Conservation (phyloP, 2,797 vertebrate species). For the Rhinella marina region DNA sequence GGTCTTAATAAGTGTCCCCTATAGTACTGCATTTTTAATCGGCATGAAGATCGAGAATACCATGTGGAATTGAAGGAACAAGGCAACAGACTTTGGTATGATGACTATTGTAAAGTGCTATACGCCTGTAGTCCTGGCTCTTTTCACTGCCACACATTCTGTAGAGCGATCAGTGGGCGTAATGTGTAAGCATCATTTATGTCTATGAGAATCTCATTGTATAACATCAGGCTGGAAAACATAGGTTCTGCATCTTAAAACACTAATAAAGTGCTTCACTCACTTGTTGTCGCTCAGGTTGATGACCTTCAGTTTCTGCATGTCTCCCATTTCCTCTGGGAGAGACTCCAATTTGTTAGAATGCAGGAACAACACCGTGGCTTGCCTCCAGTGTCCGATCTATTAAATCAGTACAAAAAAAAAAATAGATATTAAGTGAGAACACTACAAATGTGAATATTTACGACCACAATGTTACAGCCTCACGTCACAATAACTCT, state of each 20-base stretch:
- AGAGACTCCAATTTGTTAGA: conserved; percentile 94
- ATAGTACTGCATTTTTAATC: too few species aligned
- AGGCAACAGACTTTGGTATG: too few species aligned
- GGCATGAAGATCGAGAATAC: too few species aligned
- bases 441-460: not conserved
- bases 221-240: not conserved
- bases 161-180: too few species aligned
- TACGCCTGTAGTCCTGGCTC: too few species aligned
- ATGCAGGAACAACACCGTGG: conserved; percentile 94
- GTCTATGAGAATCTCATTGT: too few species aligned
- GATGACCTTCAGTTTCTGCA: conserved; percentile 96
- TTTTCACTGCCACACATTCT: too few species aligned
- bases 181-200: too few species aligned
- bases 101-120: too few species aligned
- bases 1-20: too few species aligned
- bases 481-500: not conserved
- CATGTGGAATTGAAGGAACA: too few species aligned
- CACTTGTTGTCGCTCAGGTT: conserved; percentile 96
- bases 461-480: not conserved
- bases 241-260: too few species aligned
- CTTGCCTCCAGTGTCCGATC: conserved; percentile 93
- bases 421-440: not conserved
- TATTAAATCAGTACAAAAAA: conserved; percentile 68
- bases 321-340: conserved; percentile 97
- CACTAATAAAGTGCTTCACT: conserved; percentile 63